phyloP scores from a whole-genome alignment of 2,888 invertebrate genomes.

The Synanthedon tipuliformis region DNA sequence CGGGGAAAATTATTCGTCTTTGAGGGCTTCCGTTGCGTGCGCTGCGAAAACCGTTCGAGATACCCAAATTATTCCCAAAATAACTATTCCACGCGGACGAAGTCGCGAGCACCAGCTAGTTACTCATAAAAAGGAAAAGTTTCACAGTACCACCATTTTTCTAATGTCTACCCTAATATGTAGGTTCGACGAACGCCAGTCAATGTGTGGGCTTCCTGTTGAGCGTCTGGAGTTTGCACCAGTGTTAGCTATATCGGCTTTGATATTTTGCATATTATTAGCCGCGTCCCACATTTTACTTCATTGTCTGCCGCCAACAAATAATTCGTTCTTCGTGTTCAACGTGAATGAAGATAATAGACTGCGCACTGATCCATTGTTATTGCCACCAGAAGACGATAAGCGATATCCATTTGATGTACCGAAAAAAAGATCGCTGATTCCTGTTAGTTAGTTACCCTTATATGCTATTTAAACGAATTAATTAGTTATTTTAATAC shows the following conservation, averaged over 20 bases:
- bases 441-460: not conserved
- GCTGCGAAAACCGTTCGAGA: too few species aligned
- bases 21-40: too few species aligned
- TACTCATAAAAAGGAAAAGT: too few species aligned
- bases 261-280: conserved; percentile 27
- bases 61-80: too few species aligned
- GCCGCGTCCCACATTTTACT: conserved; percentile 35
- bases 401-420: not conserved
- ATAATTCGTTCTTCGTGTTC: conserved; percentile 54
- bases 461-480: too few species aligned
- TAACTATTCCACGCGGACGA: too few species aligned
- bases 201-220: conserved; percentile 29
- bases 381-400: conserved; percentile 5
- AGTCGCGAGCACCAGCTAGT: too few species aligned
- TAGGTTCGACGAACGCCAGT: conserved; percentile 43
- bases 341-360: conserved; percentile 58
- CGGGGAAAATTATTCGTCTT: too few species aligned
- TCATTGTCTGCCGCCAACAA: conserved; percentile 37
- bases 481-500: too few species aligned
- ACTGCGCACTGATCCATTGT: conserved; percentile 31
- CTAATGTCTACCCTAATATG: not conserved
- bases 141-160: not conserved
- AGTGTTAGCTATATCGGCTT: conserved; percentile 30
- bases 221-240: conserved; percentile 31
- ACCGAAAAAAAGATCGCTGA: not conserved